Evolutionary conservation across 2,888 invertebrate genomes (phyloP), one percentile per base, ranked within the genome.

Genomic region (Blastobasis lacticolella): DNA sequence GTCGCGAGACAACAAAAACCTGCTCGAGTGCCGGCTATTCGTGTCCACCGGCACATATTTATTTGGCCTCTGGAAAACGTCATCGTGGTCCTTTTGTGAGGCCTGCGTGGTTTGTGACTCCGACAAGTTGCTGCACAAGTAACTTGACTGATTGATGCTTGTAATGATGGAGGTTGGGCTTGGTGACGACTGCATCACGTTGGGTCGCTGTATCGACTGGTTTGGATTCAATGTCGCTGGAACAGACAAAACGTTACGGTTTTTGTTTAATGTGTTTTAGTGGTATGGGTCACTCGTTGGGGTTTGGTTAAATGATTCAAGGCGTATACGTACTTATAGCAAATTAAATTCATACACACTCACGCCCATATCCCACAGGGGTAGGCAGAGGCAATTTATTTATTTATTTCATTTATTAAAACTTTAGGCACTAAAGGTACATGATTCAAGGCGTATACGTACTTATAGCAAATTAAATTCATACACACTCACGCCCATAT

Each of bases 81-180:
- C 58, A 43, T 47, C 42, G 7, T 41, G 6, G 10, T 8, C 56
- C 6, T 51, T 51, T 54, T 61, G 65, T 36, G 63, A 51, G 4
- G 63, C 51, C 1, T 60, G 46, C 4, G 63, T 45, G 8, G 55
- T 40, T 5, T 48, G 53, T 10, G 48, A 57, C 0, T 77, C 78
- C 44, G 69, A 63, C 4, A 69, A 57, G 54, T 79, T 78, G 54
- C 81, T 85, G 68, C 87, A 88, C 51, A 88, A 64, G 65, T 73
- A 89, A 59, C 77, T 85, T 0, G 88, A 86, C 52, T 88, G 89
- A 57, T 89, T 89, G 60, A 89, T 85, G 60, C 78, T 85, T 38
- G 73, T 61, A 51, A 89, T 88, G 46, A 89, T 83, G 4, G 88
- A 83, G 4, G 78, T 89, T 9, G 89, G 89, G 55, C 88, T 89